Evolutionary conservation across 1,140 invertebrate genomes (phyloP), one percentile per base, ranked within the genome.

Genomic region (Zaprionus capensis): DNA sequence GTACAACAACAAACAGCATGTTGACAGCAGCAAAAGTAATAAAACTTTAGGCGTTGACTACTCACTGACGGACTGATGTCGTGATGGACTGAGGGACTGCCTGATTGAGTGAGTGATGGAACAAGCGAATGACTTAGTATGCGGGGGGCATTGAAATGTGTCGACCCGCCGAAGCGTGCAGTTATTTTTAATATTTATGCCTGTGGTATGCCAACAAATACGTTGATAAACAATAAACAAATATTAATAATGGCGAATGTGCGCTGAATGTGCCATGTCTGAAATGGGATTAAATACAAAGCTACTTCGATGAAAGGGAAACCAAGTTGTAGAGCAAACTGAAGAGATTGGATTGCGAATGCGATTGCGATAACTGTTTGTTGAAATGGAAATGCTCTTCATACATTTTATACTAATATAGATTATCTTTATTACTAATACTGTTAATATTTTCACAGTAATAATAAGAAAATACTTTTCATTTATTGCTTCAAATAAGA

Each of bases 11-110:
- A 46, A n/a, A 6, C 41, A 46, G n/a, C n/a, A 17, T 76, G 84
- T 90, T 90, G 85, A 90, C 85, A 90, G 81, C 81, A 84, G 71
- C 81, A 88, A 90, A 87, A 88, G 84, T 90, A 88, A 88, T 88
- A 88, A 90, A 88, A 88, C 84, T 87, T 90, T 87, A 84, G 84
- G 84, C 78, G 81, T 88, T 90, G 85, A 87, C 83, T 68, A 36
- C 24, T 65, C 44, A 53, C 76, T 78, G 78, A 73, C 44, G n/a
- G n/a, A 46, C 41, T 17, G 41, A 46, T n/a, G 6, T 34, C 9
- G 31, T 34, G 38, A 41, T n/a, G 38, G 38, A 41, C 24, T 63
- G 38, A 41, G 5, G 15, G 38, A n/a, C 24, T 67, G 80, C 78
- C 72, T 72, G 78, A 77, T 62, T 76, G 79, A 66, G 63, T 49